Evolutionary conservation across 2,888 invertebrate species (phyloP).

Genomic region (Euproctis similis): DNA sequence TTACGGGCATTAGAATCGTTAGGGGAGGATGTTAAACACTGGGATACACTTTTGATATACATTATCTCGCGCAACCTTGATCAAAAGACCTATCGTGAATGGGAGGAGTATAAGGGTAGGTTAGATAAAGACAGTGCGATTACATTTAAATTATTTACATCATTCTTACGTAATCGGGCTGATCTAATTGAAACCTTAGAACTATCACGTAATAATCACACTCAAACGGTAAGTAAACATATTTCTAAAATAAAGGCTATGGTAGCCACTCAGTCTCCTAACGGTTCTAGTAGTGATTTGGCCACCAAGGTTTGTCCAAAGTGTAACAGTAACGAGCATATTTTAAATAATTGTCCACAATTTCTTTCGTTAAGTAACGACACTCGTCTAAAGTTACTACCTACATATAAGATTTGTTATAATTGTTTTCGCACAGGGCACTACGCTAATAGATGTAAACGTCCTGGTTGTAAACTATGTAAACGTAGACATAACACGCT

Average conservation of each 20-base stretch:
- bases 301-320: slow-evolving; percentile 2
- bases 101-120: slow-evolving; percentile 19
- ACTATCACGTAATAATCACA: neutral
- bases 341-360: slow-evolving; percentile 11
- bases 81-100: slow-evolving; percentile 17
- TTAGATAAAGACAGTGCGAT: slow-evolving; percentile 7
- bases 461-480: slow-evolving; percentile 8
- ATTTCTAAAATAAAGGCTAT: slow-evolving; percentile 5
- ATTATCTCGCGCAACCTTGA: slow-evolving; percentile 21
- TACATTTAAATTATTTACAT: slow-evolving; percentile 10
- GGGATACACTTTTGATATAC: slow-evolving; percentile 23
- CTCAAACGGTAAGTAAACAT: neutral
- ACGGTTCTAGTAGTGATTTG: neutral
- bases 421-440: too few species aligned
- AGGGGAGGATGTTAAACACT: slow-evolving; percentile 15
- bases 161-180: slow-evolving; percentile 14
- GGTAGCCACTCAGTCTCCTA: slow-evolving; percentile 2
- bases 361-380: slow-evolving; percentile 6
- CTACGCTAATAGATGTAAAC: slow-evolving; percentile 13
- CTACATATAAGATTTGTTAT: slow-evolving; percentile 14
- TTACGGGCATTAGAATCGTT: slow-evolving; percentile 15
- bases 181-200: slow-evolving; percentile 19
- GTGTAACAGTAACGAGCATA: slow-evolving; percentile 14
- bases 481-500: slow-evolving; percentile 9
- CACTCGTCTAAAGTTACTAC: slow-evolving; percentile 11